These are phyloP conservation scores for Drosophila teissieri DNA, from an alignment of 1,140 invertebrate species.

Conservation along the genomic window DNA sequence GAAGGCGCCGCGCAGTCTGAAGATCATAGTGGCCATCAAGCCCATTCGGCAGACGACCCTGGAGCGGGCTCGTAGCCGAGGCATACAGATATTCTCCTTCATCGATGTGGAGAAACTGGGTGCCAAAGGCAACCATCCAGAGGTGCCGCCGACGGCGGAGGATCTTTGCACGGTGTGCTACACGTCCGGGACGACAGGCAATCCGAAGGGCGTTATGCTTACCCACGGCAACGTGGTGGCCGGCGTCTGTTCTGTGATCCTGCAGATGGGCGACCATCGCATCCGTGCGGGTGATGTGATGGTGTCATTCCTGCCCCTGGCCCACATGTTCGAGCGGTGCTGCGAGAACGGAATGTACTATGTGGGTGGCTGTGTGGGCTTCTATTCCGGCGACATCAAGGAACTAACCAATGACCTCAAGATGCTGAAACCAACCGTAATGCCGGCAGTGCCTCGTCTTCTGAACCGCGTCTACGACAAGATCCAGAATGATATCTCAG, in stretches of 20 bases:
- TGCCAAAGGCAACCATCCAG: conserved; percentile 90
- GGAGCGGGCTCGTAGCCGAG: conserved; percentile 91
- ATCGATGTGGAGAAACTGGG: conserved; percentile 94
- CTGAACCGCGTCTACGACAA: conserved; percentile 98
- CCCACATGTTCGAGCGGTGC: conserved; percentile 97
- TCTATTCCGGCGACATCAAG: conserved; percentile 96
- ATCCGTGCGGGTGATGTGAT: conserved; percentile 91
- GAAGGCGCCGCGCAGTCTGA: conserved; percentile 92
- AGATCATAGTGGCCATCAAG: conserved; percentile 93
- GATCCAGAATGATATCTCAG: conserved; percentile 90
- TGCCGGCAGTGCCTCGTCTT: conserved; percentile 96
- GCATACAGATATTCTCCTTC: conserved; percentile 93
- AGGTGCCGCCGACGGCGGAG: conserved; percentile 92
- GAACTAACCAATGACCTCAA: conserved; percentile 94
- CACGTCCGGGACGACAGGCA: conserved; percentile 98
- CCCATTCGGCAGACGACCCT: conserved; percentile 90
- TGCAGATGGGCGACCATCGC: conserved; percentile 93
- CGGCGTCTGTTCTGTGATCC: conserved; percentile 91
- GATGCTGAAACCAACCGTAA: conserved; percentile 95
- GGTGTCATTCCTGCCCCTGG: conserved; percentile 97
- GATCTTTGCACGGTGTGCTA: conserved; percentile 98
- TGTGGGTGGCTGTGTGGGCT: conserved; percentile 96
- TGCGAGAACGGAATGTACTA: conserved; percentile 96
- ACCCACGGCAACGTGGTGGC: conserved; percentile 97
- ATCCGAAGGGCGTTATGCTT: conserved; percentile 98